Conservation (phyloP, 2,888 invertebrate genomes). For the Coenonympha glycerion region DNA sequence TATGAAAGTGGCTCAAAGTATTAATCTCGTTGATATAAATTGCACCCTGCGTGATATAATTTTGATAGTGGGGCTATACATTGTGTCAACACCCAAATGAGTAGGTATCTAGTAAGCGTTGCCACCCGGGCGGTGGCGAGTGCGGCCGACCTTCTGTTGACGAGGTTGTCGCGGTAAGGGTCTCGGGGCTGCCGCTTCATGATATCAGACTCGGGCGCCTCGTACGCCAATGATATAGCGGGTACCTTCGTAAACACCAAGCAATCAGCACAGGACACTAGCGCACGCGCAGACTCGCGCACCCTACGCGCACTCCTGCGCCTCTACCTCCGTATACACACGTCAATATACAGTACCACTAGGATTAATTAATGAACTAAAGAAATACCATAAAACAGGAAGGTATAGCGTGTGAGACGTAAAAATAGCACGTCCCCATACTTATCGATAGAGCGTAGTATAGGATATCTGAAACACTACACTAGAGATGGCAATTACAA, state of each 20-base stretch:
- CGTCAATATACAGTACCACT: constrained; percentile 34
- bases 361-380: constrained; percentile 53
- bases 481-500: constrained; percentile 52
- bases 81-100: constrained; percentile 66
- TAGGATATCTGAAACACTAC: constrained; percentile 51
- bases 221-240: constrained; percentile 99
- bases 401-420: constrained; percentile 61
- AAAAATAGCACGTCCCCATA: constrained; percentile 47
- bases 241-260: constrained; percentile 88
- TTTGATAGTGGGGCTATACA: constrained; percentile 50
- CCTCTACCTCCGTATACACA: constrained; percentile 31
- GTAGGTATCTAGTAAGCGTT: constrained; percentile 59
- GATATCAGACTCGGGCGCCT: constrained; percentile 99
- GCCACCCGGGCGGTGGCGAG: constrained; percentile 35
- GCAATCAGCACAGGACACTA: constrained; percentile 65
- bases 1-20: not conserved
- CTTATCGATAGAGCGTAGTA: constrained; percentile 42
- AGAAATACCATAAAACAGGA: constrained; percentile 51
- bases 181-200: constrained; percentile 99
- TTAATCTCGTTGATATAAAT: constrained; percentile 6
- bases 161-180: constrained; percentile 98
- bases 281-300: constrained; percentile 37
- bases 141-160: constrained; percentile 94
- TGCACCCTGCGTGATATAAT: constrained; percentile 26
- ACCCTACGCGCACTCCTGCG: constrained; percentile 38